Evolutionary conservation across 2,113 vertebrate genomes (phyloP).

Genomic region (Alethe diademata): DNA sequence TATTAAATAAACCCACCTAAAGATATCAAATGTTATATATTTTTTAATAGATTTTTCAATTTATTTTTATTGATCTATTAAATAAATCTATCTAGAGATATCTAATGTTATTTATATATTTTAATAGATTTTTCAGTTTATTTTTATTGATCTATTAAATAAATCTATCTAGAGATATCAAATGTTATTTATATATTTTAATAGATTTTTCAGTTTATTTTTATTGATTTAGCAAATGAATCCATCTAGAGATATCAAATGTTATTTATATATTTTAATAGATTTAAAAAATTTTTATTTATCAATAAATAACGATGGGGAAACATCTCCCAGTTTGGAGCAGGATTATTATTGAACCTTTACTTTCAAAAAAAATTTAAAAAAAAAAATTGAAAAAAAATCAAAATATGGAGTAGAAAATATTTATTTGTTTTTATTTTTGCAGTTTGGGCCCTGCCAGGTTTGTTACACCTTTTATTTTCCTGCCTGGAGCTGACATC

Average conservation of each 20-base stretch:
- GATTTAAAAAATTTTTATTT: no score
- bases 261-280: no score
- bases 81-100: neutral
- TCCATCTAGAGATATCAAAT: no score
- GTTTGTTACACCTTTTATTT: neutral
- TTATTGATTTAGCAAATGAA: no score
- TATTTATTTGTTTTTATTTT: neutral
- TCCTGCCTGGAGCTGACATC: neutral
- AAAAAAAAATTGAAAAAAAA: no score
- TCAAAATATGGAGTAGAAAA: neutral
- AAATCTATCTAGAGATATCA: no score
- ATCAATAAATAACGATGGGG: neutral
- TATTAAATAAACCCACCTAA: no score
- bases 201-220: neutral
- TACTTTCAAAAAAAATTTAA: neutral
- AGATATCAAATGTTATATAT: no score
- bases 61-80: no score
- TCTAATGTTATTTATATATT: neutral
- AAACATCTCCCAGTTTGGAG: neutral
- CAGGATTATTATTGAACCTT: neutral
- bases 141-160: no score
- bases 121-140: neutral
- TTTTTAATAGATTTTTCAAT: no score
- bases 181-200: no score
- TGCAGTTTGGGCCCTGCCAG: neutral